These are phyloP conservation scores for Venusia cambrica DNA, from an alignment of 2,888 invertebrate species.

Conservation along the genomic window DNA sequence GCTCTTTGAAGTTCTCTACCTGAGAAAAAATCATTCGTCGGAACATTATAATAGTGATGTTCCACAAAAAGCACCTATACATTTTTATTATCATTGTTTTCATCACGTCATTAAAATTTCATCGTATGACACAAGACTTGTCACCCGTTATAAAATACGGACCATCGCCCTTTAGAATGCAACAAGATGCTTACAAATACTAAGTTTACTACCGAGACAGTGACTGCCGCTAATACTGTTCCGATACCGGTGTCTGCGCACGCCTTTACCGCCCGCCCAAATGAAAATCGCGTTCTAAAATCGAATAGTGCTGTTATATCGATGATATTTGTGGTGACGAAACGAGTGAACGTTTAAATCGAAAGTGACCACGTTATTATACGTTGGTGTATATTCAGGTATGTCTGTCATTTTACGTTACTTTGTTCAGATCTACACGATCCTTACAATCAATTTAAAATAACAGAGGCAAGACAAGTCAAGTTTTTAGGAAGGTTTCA, in stretches of 20 bases:
- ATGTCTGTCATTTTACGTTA: constrained; percentile 11
- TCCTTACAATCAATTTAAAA: no score
- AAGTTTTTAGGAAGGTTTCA: no score
- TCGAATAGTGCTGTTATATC: constrained; percentile 27
- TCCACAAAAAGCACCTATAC: no score
- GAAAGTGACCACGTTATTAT: no score
- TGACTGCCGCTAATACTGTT: constrained; percentile 57
- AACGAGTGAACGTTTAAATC: constrained; percentile 41
- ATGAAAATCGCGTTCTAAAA: constrained; percentile 27
- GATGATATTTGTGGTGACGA: constrained; percentile 34
- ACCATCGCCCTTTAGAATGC: constrained; percentile 44
- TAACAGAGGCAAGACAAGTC: no score
- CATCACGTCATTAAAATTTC: constrained; percentile 13
- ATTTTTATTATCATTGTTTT: constrained; percentile 2
- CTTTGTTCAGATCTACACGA: no score
- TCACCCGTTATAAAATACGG: constrained; percentile 22
- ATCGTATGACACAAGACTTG: constrained; percentile 16
- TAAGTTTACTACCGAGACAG: constrained; percentile 53
- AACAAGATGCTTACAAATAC: constrained; percentile 58
- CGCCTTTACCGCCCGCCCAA: constrained; percentile 74
- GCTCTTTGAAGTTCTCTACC: no score
- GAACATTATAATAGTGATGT: no score
- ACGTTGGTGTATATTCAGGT: constrained; percentile 19
- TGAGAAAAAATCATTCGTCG: no score
- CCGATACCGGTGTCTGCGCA: constrained; percentile 69